Base-by-base conservation (phyloP, 1,140 invertebrate genomes). In the Cotesia glomerata region DNA sequence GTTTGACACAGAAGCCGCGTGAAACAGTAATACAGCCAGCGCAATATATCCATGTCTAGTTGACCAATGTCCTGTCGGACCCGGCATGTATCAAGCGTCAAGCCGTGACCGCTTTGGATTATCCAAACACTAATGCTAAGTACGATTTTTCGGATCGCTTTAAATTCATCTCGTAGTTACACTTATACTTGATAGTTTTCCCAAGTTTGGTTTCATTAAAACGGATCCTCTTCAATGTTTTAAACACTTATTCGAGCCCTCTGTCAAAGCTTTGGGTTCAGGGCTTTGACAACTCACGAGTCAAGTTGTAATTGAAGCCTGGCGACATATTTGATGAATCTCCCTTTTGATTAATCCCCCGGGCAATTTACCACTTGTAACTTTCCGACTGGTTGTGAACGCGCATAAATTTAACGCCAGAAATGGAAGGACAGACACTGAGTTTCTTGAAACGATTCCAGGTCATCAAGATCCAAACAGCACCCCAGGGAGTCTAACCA, bases 71-170 rank as follows among this genome's bases (percentile, higher is more conserved):
- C 74, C 79, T 75, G 78, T 75, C 74, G 62, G 63, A 79, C 71
- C 78, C 70, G 65, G 76, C 64, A 80, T 80, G 76, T 71, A 80
- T 80, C 79, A 80, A 77, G 71, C 58, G 71, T 69, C 72, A 75
- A 69, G 71, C 78, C 77, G 76, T 78, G 77, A 77, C 73, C 79
- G 77, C 77, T 79, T 80, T 72, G 79, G 77, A 79, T 78, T 78
- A 79, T 78, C 75, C 78, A 71, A 49, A 52, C 13, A 59, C 2
- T n/a, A 52, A 62, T 11, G 36, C 52, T 3, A 34, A 36, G 16
- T 49, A 18, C 11, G 11, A 13, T 9, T 62, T 16, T 56, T 56
- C 52, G n/a, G 52, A 7, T 56, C 8, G 11, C 39, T 45, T 45
- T 5, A 45, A 45, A 45, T 11, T 45, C 39, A 9, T 45, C 39